Conservation (phyloP, 2,113 vertebrate genomes). For the Haemorhous mexicanus region DNA sequence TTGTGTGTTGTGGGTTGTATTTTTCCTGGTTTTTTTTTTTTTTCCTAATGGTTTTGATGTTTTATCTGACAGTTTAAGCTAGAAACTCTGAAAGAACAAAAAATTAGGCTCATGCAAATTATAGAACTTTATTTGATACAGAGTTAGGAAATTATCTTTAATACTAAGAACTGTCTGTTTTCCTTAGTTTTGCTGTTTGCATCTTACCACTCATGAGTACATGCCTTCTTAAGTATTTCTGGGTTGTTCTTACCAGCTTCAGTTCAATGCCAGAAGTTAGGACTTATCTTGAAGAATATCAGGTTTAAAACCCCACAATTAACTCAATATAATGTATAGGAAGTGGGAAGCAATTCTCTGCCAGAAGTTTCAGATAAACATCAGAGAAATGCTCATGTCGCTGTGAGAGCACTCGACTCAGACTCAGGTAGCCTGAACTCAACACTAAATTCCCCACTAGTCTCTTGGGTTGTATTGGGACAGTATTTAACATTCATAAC, state of each 20-base stretch:
- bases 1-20: not conserved
- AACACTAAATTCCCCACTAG: not conserved
- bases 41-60: not conserved
- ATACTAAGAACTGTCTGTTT: not conserved
- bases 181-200: not conserved
- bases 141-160: not conserved
- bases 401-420: not conserved
- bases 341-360: not conserved
- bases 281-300: not conserved
- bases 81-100: not conserved
- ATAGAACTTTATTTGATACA: not conserved
- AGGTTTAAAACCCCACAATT: not conserved
- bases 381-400: rapidly evolving
- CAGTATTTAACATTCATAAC: not conserved
- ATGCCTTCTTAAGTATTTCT: not conserved
- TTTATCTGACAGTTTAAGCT: not conserved
- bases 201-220: not conserved
- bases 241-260: not conserved
- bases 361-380: not conserved
- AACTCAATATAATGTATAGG: not conserved
- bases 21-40: not conserved
- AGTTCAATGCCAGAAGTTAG: not conserved
- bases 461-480: not conserved
- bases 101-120: not conserved
- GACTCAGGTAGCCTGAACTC: not conserved